Conservation (phyloP, 1,140 invertebrate genomes). For the Littorina saxatilis region DNA sequence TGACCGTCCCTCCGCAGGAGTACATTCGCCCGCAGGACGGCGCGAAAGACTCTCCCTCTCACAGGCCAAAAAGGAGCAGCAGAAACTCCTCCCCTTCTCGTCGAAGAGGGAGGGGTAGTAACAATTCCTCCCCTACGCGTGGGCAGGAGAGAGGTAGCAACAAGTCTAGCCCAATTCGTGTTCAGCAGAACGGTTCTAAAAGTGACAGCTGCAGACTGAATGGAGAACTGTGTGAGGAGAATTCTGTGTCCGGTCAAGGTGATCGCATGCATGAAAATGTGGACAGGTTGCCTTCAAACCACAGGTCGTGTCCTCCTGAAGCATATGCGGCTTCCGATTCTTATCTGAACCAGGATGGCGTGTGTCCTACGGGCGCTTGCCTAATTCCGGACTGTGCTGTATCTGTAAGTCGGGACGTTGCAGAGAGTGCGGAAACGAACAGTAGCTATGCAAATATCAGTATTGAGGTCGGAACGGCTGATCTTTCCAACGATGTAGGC, state of each 20-base stretch:
- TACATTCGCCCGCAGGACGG: no score
- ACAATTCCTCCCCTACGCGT: slow-evolving; percentile 11
- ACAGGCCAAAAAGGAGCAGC: slow-evolving; percentile 16
- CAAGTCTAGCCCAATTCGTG: neutral
- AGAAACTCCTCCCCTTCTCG: slow-evolving; percentile 8
- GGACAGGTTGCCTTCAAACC: neutral
- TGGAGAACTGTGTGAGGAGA: no score
- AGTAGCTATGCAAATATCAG: slow-evolving; percentile 10
- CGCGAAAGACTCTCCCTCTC: neutral
- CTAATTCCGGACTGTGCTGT: neutral
- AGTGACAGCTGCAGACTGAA: no score
- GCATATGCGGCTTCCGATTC: no score
- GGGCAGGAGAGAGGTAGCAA: slow-evolving; percentile 21
- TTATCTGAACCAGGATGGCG: neutral
- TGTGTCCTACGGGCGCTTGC: neutral
- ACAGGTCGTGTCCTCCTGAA: no score
- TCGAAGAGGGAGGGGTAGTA: slow-evolving; percentile 6
- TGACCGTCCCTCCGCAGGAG: slow-evolving; percentile 4
- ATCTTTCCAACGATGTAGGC: neutral
- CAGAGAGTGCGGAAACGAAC: neutral
- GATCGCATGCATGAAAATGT: no score
- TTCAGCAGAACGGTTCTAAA: no score
- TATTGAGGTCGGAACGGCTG: slow-evolving; percentile 2
- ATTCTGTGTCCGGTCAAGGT: no score
- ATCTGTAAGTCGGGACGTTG: neutral